Evolutionary conservation across 2,888 invertebrate species (phyloP), one percentile per base, ranked within the genome.

Genomic region (Dasypogon diadema): DNA sequence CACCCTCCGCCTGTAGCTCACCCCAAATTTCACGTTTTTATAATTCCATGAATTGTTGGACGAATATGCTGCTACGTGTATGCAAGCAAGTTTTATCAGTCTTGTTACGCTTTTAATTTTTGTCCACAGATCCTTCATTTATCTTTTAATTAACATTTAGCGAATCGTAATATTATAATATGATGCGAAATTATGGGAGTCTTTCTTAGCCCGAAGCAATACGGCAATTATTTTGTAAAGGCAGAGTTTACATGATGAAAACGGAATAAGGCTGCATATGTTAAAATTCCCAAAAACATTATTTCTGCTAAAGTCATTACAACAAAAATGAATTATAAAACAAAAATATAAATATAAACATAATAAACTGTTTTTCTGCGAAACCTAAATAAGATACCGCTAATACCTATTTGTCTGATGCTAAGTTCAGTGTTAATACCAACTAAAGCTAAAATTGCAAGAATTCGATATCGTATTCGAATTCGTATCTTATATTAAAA

Each of bases 51-150:
- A 63, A 63, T 65, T 24, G 46, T 48, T 48, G 65, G 26, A 22
- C 48, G 46, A 65, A 65, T 46, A 65, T 65, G 65, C 46, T 48
- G 65, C 46, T 48, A 48, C 63, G 34, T 37, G 42, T 22, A 65
- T 22, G 48, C 24, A 46, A 48, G 46, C 14, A 10, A 16, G 24
- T 46, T 65, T 65, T 65, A 37, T 46, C 65, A 42, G 37, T 37
- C 10, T 60, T 60, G 21, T 37, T 21, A 56, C 14, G 30, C 42
- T 42, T 42, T 42, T 42, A 42, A 42, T 42, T 42, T 42, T 42
- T 42, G 42, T 42, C 42, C n/a, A 42, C 42, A 42, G 8, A 42
- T 42, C 42, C 42, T 42, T 42, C n/a, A 12, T 42, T 12, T 12
- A 42, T 42, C 42, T 42, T 42, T 42, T 42, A 42, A 42, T 42